phyloP scores from a whole-genome alignment of 2,888 invertebrate genomes.

The Melikaiella ostensackeni region DNA sequence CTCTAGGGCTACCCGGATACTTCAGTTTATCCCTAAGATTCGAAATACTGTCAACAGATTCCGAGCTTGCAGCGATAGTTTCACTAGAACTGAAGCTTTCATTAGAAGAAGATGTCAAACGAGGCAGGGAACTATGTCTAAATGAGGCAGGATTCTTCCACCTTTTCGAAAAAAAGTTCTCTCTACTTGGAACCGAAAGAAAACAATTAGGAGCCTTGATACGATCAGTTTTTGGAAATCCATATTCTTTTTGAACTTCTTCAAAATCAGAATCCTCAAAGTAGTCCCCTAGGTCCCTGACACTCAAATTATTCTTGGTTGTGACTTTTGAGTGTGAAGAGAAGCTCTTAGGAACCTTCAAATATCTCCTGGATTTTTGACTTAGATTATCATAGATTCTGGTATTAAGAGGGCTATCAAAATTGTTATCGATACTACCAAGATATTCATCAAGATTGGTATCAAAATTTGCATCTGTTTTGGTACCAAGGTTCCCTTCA shows the following conservation, averaged over 20 bases:
- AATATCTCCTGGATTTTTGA: neutral
- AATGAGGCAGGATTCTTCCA: slow-evolving; percentile 18
- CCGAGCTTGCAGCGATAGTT: slow-evolving; percentile 48
- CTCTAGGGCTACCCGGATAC: slow-evolving; percentile 67
- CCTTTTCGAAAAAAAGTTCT: neutral
- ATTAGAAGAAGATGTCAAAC: slow-evolving; percentile 17
- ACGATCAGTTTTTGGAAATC: neutral
- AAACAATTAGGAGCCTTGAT: neutral
- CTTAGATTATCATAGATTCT: neutral
- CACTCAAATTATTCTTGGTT: neutral
- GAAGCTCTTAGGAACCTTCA: neutral
- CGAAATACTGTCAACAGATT: slow-evolving; percentile 53
- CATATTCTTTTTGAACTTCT: neutral
- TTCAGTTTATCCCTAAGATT: slow-evolving; percentile 60
- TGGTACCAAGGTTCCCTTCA: neutral
- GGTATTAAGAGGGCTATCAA: neutral
- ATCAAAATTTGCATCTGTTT: neutral
- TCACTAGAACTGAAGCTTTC: slow-evolving; percentile 27
- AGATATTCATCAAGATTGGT: neutral
- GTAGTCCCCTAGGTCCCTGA: neutral
- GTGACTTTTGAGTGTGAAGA: neutral
- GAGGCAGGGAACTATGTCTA: slow-evolving; percentile 15
- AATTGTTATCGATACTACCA: neutral
- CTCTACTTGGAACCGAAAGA: neutral
- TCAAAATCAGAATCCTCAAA: neutral